Base-by-base conservation (phyloP, 2,888 invertebrate species). In the Melanostoma scalare region DNA sequence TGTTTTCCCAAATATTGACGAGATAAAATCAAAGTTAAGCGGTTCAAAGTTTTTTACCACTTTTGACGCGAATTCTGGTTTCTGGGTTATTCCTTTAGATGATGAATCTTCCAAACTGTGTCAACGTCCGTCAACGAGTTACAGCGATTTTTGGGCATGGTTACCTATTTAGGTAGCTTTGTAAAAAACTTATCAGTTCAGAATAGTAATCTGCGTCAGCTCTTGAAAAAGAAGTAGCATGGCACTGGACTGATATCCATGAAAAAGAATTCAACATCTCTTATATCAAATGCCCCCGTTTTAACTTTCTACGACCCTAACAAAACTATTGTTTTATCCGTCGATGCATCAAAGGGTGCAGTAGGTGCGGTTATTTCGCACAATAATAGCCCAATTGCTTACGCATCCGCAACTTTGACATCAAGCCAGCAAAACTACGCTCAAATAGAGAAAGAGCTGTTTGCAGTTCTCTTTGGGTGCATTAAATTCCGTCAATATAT, bases 391-490 rank as follows among this genome's bases (percentile, higher is more conserved):
- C 82, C 78, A 30, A 67, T 82, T 10, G 85, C 84, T 3, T 85
- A 52, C 58, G 71, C 76, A 2, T 85, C 77, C 2, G 71, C 68
- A 4, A 73, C 74, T 30, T 42, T 85, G 6, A 81, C 80, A 4
- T 6, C n/a, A 6, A 44, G 61, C 2, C 75, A 84, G 10, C 46
- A 69, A 58, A 52, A 56, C 6, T 82, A 73, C 48, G 82, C 79
- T 3, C 82, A 82, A 36, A 82, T 85, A 6, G 89, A 89, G 61
- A 89, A 89, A 79, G 88, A 89, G 71, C 69, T 87, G 2, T 74
- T 89, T 20, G 89, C 89, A 0, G 89, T 89, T 60, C 81, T 82
- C 0, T 88, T 88, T 82, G 88, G 87, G 0, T 88, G 88, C 74
- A 58, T 73, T 20, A 87, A 86, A 48, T 89, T 89, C 75, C 86